A percentile compares a stretch with the other conserved stretches of the same genome.
These are phyloP conservation scores for Phenganax stokvisi DNA, from an alignment of 92 coral and sea anemone genomes.

Conservation along the genomic window DNA sequence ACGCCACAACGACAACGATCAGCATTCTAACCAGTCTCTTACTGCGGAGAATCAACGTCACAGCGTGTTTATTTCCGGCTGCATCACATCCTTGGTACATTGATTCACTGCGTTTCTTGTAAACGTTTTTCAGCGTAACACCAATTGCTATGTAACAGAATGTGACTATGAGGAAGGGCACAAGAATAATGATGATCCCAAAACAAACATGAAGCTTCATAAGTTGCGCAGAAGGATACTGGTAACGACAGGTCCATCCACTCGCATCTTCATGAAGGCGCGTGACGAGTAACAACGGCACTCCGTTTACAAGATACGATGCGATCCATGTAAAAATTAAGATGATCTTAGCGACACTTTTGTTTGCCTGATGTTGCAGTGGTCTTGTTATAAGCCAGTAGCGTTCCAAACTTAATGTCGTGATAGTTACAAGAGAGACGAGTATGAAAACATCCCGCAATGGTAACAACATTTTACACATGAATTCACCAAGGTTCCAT, in stretches of 20 bases:
- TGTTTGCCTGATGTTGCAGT: constrained; percentile 13
- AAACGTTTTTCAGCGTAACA: constrained; percentile 16
- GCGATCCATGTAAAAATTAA: constrained; percentile 17
- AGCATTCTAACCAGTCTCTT: constrained; percentile 31
- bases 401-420: constrained; percentile 31
- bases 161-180: constrained; percentile 21
- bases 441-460: constrained; percentile 32
- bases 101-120: constrained; percentile 13
- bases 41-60: constrained; percentile 27
- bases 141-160: constrained; percentile 38
- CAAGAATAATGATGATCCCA: constrained; percentile 28
- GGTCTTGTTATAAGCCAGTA: constrained; percentile 37
- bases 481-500: constrained; percentile 31
- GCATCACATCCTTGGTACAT: constrained; percentile 18
- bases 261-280: background rate
- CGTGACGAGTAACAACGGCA: constrained; percentile 36
- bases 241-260: background rate
- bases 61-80: constrained; percentile 16
- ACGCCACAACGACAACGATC: constrained; percentile 20
- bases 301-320: constrained; percentile 36
- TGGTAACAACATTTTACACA: constrained; percentile 33
- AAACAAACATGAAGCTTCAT: constrained; percentile 28
- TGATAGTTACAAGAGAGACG: constrained; percentile 33
- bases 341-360: constrained; percentile 23
- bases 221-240: background rate